A percentile compares a stretch with the other conserved stretches of the same genome.
Conservation (phyloP, 1,140 invertebrate species). For the Drosophila baimaii region DNA sequence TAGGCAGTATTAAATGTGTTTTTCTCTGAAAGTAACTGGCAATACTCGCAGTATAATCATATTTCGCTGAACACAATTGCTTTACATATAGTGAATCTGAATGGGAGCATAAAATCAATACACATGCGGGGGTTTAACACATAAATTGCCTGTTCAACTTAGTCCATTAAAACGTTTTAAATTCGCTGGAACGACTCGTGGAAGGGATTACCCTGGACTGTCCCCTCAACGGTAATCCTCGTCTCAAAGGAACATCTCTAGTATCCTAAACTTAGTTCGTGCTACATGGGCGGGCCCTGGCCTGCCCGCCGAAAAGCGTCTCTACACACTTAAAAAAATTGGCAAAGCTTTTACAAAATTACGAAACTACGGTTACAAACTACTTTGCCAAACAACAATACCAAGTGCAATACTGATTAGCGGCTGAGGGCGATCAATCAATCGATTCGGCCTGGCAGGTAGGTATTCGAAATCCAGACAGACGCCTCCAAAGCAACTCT, state of each 20-base stretch:
- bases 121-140: constrained; percentile 45
- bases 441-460: constrained; percentile 45
- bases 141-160: constrained; percentile 68
- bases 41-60: constrained; percentile 24
- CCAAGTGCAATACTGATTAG: constrained; percentile 56
- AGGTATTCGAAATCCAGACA: constrained; percentile 39
- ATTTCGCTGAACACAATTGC: constrained; percentile 63
- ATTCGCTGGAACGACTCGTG: constrained; percentile 49
- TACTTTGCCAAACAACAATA: constrained; percentile 54
- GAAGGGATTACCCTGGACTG: constrained; percentile 41
- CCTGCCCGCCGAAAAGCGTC: constrained; percentile 55
- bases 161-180: constrained; percentile 74
- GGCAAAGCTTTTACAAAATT: constrained; percentile 81
- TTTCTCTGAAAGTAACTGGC: constrained; percentile 20
- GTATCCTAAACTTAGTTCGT: constrained; percentile 46
- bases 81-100: constrained; percentile 27
- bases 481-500: constrained; percentile 49
- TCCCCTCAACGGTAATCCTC: constrained; percentile 17
- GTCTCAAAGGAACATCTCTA: constrained; percentile 42
- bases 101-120: constrained; percentile 34
- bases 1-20: constrained; percentile 60
- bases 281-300: constrained; percentile 28
- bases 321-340: constrained; percentile 59
- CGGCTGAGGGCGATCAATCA: constrained; percentile 40
- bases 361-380: constrained; percentile 79